Evolutionary conservation across 2,113 vertebrate genomes (phyloP), one percentile per base, ranked within the genome.

Genomic region (Petrocephalus zakoni): DNA sequence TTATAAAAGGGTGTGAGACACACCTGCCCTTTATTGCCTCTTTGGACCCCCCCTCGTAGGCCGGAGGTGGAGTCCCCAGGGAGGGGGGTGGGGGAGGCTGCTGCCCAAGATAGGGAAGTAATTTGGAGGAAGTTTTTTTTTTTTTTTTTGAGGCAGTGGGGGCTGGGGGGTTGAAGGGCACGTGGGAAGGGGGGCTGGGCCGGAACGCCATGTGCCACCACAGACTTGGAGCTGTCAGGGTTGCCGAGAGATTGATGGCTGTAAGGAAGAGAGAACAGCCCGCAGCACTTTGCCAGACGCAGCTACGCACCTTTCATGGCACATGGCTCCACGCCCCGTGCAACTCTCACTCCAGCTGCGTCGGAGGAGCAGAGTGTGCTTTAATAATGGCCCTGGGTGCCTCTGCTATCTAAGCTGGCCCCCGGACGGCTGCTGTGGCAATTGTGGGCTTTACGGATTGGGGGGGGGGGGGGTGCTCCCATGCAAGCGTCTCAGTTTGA

Each of bases 221-320:
- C 92, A 94, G 91, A 94, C 93, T 93, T 93, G 89, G 89, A 93
- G 90, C 91, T 92, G 92, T 92, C 94, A 91, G 55, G 89, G 93
- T 90, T 92, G 91, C 89, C 78, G 89, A 91, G 85, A 93, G 90
- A 94, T 92, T 93, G 90, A 93, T 93, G 90, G 90, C 91, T 94
- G 83, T 52, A 25, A 91, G 92, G 90, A 91, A 90, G 90, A 93
- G 93, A 92, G 91, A 93, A 92, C 90, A 93, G 91, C 91, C 93
- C 92, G 89, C 88, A 55, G 88, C 87, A 6, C 21, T 81, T 88
- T 22, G 51, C 75, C 56, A 68, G 88, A 83, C 56, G 47, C 37
- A 37, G 88, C 88, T 29, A 37, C 68, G 64, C 51, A 46, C 61
- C 34, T 49, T 68, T 64, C 37, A 68, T 25, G 47, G 83, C 58